phyloP scores from a whole-genome alignment of 2,797 vertebrate species.

The Phrynocephalus guinanensis region DNA sequence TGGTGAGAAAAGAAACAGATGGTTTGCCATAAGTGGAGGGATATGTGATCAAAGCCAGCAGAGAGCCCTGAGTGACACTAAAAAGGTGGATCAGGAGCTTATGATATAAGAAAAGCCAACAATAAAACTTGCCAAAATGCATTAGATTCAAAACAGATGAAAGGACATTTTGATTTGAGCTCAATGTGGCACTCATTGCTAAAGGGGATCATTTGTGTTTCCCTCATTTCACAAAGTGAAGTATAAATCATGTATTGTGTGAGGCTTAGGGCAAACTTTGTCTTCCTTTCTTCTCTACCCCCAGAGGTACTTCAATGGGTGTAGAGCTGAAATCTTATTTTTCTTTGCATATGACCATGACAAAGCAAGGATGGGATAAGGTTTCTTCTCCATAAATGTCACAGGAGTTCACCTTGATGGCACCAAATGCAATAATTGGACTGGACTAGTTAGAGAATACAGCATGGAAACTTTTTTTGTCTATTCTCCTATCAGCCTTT shows the following conservation, averaged over 20 bases:
- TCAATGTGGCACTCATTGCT: not conserved
- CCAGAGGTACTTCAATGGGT: not conserved
- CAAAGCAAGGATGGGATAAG: not conserved
- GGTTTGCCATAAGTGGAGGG: slow-evolving; percentile 16
- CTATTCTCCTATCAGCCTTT: not conserved
- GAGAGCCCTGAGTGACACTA: not conserved
- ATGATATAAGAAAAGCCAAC: slow-evolving; percentile 16
- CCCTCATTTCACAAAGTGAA: slow-evolving; percentile 25
- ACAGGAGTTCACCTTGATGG: not conserved
- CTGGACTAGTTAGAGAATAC: not conserved
- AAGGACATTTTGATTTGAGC: not conserved
- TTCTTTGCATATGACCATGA: not conserved
- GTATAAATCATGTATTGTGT: slow-evolving; percentile 17
- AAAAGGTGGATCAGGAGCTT: slow-evolving; percentile 36
- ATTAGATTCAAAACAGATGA: slow-evolving; percentile 18
- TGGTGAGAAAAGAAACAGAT: slow-evolving; percentile 29
- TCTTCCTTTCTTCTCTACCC: not conserved
- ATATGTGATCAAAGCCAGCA: slow-evolving; percentile 29
- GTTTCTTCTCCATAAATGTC: not conserved
- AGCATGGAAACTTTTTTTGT: not conserved
- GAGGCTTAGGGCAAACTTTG: not conserved
- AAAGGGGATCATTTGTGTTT: slow-evolving; percentile 17
- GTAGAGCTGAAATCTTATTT: not conserved
- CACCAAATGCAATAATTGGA: not conserved
- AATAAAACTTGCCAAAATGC: slow-evolving; percentile 38